Evolutionary conservation across 2,113 vertebrate genomes (phyloP), one percentile per base, ranked within the genome.

Genomic region (Zeus faber): DNA sequence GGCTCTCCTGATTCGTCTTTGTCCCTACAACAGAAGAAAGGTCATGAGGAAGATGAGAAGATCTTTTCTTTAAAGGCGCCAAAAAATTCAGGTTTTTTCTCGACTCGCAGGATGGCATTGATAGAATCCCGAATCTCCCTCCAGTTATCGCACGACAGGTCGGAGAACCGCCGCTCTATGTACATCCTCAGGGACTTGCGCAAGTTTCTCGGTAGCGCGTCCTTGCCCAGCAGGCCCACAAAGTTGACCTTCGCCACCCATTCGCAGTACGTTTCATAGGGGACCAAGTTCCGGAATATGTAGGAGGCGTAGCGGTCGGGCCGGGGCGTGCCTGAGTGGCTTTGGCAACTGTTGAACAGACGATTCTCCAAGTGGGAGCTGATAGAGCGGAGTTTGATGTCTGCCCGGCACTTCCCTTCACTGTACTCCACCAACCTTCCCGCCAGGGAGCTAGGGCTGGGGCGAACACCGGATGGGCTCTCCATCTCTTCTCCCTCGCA

Each of bases 241-340:
- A 84, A 87, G 56, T 87, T 85, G 65, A 87, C 85, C 64, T 65
- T 85, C 9, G 65, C 51, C 1, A 87, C 82, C 85, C 85, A 87
- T 23, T 68, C 63, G 35, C 73, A 76, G 74, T 87, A 87, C 35
- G 58, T 25, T 0, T 82, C 70, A 35, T 85, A 87, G 3, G 74
- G 77, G 21, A 85, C 80, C 21, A 87, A 62, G 77, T 82, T 77
- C 22, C 85, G 85, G 62, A 87, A 87, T 44, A 87, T 23, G 55
- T 83, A 83, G 1, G 83, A 84, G 5, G 85, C 85, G 5, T 81
- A 87, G 37, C 83, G 83, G 26, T 82, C 78, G 14, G 75, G 37
- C 41, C 82, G 72, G 35, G 80, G 74, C 14, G 27, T 70, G 39
- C 72, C 72, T 10, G 67, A 62, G 58, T 62, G 67, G 50, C 65